Conservation (phyloP, 2,888 invertebrate genomes). For the Drosophila parthenogenetica region DNA sequence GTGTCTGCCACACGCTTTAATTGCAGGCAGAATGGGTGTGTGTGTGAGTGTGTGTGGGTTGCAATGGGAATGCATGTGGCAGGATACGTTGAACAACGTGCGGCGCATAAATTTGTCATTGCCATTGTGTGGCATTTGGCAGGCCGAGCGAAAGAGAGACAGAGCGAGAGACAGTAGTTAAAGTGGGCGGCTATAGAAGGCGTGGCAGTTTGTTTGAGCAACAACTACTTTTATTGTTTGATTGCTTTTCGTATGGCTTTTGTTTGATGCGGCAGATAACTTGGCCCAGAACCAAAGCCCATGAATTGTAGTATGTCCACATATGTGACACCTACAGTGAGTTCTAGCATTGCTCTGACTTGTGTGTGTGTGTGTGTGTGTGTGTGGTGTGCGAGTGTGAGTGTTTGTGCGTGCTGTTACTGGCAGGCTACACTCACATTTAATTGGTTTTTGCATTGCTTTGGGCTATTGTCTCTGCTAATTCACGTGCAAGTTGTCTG, state of each 20-base stretch:
- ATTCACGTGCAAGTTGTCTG: constrained; percentile 41
- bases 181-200: not conserved
- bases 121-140: constrained; percentile 47
- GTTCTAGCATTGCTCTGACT: not conserved
- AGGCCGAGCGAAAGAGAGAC: constrained; percentile 7
- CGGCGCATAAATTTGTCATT: constrained; percentile 53
- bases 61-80: constrained; percentile 28
- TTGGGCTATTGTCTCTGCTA: constrained; percentile 42
- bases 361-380: constrained; percentile 5
- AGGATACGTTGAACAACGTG: constrained; percentile 43
- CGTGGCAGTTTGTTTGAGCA: constrained; percentile 33
- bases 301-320: constrained; percentile 14
- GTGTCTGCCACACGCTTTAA: constrained; percentile 34
- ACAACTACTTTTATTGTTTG: constrained; percentile 53
- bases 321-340: constrained; percentile 18
- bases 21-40: constrained; percentile 17
- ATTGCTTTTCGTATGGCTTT: constrained; percentile 45
- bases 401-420: constrained; percentile 13
- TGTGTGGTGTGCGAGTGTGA: not conserved
- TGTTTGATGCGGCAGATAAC: constrained; percentile 41
- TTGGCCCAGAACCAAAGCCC: constrained; percentile 29
- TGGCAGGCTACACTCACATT: constrained; percentile 44
- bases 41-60: constrained; percentile 11
- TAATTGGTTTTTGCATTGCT: constrained; percentile 50
- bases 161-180: not conserved